Base-by-base conservation (phyloP, 2,113 vertebrate species). In the Campylorhamphus procurvoides region DNA sequence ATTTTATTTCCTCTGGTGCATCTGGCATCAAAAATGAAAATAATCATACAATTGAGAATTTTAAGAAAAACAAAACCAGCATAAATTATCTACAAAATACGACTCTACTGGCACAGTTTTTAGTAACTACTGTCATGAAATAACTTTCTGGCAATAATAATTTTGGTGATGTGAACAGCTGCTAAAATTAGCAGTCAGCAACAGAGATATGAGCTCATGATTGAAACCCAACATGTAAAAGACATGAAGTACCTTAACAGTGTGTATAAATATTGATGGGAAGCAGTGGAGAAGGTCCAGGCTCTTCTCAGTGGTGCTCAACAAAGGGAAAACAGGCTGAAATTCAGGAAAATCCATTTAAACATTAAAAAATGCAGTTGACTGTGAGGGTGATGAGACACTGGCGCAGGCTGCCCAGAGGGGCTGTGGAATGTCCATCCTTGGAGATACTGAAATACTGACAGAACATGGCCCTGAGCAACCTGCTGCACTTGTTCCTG, bases 131-230 rank as follows among this genome's bases (percentile, higher is more conserved):
- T 95, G 68, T 85, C 31, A 25, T 81, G 59, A 94, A 89, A 58
- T 93, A 87, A 72, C 27, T 64, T 91, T 72, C 62, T 84, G 81
- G 68, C 87, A 96, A 78, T 96, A 95, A 92, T 85, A 86, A 53
- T 39, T 67, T 37, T 72, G 33, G 31, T 94, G 74, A 64, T 85
- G 37, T 82, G 64, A 92, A 44, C 63, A 40, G 55, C 35, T 89
- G 44, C 60, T 89, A 71, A 90, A 87, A 63, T 69, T 25, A 92
- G 56, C 75, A 52, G 24, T 83, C 67, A 80, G 18, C 66, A 67
- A 58, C 27, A 60, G 60, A 71, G 55, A 29, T 44, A 19, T 2
- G 75, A 91, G 47, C 56, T 89, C 71, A 29, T 81, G 52, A 79
- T 71, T 92, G 52, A 37, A 74, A 23, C 10, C 78, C 59, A 86